Conservation (phyloP, 2,888 invertebrate species). For the Amorpha juglandis region DNA sequence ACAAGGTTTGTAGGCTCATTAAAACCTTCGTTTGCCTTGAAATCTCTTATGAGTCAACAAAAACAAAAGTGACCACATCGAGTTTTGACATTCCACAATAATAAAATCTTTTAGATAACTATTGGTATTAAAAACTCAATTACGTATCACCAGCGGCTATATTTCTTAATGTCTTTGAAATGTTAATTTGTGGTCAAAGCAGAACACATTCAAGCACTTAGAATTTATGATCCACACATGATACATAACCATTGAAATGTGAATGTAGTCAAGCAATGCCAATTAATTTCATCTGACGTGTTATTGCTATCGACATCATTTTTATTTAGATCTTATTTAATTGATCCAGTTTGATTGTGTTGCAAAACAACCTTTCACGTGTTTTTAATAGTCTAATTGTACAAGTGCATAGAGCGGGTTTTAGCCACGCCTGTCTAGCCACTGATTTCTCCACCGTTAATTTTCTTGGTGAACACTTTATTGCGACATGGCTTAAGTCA, state of each 20-base stretch:
- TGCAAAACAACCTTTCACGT: constrained; percentile 50
- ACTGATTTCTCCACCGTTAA: constrained; percentile 53
- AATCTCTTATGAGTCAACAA: background rate
- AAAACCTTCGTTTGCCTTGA: too few relatives aligned
- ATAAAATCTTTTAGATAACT: background rate
- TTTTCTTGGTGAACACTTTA: constrained; percentile 34
- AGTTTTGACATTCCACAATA: background rate
- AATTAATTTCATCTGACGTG: constrained; percentile 29
- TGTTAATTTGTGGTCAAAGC: constrained; percentile 16
- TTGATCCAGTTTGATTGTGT: constrained; percentile 45
- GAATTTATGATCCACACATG: constrained; percentile 20
- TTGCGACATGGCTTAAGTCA: constrained; percentile 22
- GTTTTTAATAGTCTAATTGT: constrained; percentile 54
- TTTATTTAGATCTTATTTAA: constrained; percentile 40
- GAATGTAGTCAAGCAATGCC: constrained; percentile 23
- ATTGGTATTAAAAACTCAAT: constrained; percentile 3
- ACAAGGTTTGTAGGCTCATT: too few relatives aligned
- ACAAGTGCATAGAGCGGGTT: constrained; percentile 47
- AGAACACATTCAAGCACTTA: constrained; percentile 10
- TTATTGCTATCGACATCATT: constrained; percentile 12
- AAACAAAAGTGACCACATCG: background rate
- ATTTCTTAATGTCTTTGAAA: constrained; percentile 5
- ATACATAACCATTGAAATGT: constrained; percentile 11
- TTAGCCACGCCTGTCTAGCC: constrained; percentile 54
- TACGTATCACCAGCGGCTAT: background rate